A percentile compares a stretch with the other conserved stretches of the same genome.
Evolutionary conservation across 2,888 invertebrate genomes (phyloP).

Genomic region (Sphaerolaimus hirsutus): DNA sequence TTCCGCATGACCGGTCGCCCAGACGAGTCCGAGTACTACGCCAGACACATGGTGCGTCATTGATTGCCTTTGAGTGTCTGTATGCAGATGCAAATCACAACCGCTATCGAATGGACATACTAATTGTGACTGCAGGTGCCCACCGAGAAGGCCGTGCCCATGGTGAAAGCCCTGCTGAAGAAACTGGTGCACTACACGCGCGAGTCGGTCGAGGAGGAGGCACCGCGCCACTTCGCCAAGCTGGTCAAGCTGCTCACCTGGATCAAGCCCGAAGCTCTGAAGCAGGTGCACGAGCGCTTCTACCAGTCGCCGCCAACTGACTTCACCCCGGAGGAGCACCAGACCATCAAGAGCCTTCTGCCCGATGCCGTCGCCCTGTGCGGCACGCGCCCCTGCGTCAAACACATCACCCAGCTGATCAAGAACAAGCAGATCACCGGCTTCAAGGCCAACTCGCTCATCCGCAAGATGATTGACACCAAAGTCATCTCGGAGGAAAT

Average conservation of each 20-base stretch:
- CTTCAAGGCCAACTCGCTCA: constrained; percentile 1
- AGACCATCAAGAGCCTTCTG: constrained; percentile 12
- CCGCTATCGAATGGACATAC: no score
- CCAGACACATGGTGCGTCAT: no score
- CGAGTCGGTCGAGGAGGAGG: constrained; percentile 9
- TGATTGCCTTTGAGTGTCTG: no score
- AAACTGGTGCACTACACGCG: constrained; percentile 9
- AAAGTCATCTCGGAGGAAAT: constrained; percentile 7
- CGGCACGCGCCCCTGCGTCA: constrained; percentile 10
- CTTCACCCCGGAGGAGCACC: constrained; percentile 5
- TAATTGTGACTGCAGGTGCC: no score
- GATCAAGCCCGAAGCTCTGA: constrained; percentile 11
- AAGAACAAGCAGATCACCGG: constrained; percentile 5
- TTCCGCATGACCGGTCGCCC: constrained; percentile 10
- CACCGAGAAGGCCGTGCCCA: no score
- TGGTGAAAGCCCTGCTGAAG: constrained; percentile 8
- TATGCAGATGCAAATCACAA: no score
- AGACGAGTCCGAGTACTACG: neutral
- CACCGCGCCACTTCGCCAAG: constrained; percentile 10
- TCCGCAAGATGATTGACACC: constrained; percentile 7
- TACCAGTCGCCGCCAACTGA: constrained; percentile 3
- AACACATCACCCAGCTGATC: constrained; percentile 10
- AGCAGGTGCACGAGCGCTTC: constrained; percentile 10
- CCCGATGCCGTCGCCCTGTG: constrained; percentile 9
- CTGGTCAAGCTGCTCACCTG: constrained; percentile 15